These are phyloP conservation scores for Syrphus vitripennis DNA, from an alignment of 2,888 invertebrate genomes.

Conservation along the genomic window DNA sequence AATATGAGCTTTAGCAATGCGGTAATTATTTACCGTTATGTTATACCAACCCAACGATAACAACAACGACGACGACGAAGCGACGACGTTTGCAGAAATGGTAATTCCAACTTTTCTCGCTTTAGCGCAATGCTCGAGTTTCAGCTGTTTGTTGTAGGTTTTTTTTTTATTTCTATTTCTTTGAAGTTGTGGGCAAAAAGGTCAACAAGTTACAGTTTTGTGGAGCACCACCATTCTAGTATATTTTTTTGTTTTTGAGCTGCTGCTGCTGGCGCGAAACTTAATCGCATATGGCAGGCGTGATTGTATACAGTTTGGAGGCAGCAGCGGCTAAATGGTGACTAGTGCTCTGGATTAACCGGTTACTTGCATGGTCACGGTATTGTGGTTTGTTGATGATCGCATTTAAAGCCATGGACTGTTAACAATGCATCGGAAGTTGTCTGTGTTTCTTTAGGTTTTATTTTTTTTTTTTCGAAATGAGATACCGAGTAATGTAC, in stretches of 20 bases:
- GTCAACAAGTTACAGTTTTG: constrained; percentile 61
- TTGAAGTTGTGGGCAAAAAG: constrained; percentile 61
- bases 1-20: constrained; percentile 1
- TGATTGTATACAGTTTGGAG: constrained; percentile 26
- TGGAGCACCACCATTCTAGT: constrained; percentile 16
- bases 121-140: constrained; percentile 1
- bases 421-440: constrained; percentile 67
- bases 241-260: not conserved
- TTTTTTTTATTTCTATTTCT: constrained; percentile 4
- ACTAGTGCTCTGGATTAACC: constrained; percentile 68
- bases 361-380: constrained; percentile 68
- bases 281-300: constrained; percentile 41
- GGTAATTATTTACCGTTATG: constrained; percentile 43
- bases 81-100: constrained; percentile 37
- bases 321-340: constrained; percentile 34
- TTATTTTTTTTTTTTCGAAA: not conserved
- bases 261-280: constrained; percentile 51
- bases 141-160: constrained; percentile 19
- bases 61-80: not conserved
- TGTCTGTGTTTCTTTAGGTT: constrained; percentile 8
- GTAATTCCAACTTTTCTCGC: constrained; percentile 27
- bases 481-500: not conserved
- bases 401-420: constrained; percentile 44
- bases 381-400: constrained; percentile 57
- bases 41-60: constrained; percentile 8